phyloP scores from a whole-genome alignment of 2,113 vertebrate genomes.

The Atractosteus spatula region DNA sequence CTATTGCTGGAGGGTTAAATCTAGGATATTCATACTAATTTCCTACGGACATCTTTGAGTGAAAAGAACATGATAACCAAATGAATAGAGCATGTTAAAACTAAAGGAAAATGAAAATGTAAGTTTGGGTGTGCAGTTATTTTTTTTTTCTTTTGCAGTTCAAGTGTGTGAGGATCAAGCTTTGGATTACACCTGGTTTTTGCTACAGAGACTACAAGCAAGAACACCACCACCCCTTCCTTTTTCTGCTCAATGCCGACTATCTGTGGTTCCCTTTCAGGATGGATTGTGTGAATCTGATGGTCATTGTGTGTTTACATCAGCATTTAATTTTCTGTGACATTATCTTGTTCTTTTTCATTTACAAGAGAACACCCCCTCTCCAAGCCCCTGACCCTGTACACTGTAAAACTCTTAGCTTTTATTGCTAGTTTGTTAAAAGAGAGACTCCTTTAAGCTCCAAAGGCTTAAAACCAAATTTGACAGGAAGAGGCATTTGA shows the following conservation, averaged over 20 bases:
- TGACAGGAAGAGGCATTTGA: conserved; percentile 18
- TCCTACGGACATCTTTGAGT: neutral
- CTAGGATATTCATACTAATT: conserved; percentile 17
- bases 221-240: conserved; percentile 28
- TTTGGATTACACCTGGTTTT: conserved; percentile 14
- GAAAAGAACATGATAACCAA: conserved; percentile 14
- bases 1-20: conserved; percentile 16
- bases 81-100: conserved; percentile 11
- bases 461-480: neutral
- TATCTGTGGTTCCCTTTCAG: conserved; percentile 48
- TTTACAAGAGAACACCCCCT: conserved; percentile 60
- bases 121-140: conserved; percentile 3
- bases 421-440: conserved; percentile 42
- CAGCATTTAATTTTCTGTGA: conserved; percentile 47
- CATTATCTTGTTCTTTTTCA: conserved; percentile 46
- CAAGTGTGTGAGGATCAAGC: conserved; percentile 43
- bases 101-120: conserved; percentile 3
- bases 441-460: conserved; percentile 19
- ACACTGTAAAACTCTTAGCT: conserved; percentile 47
- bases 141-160: conserved; percentile 25
- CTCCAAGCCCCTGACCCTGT: conserved; percentile 49
- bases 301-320: conserved; percentile 38
- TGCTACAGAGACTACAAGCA: neutral
- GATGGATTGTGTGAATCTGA: conserved; percentile 72
- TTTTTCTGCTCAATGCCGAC: conserved; percentile 34